Conservation (phyloP, 2,888 invertebrate species). For the Chymomyza fuscimana region DNA sequence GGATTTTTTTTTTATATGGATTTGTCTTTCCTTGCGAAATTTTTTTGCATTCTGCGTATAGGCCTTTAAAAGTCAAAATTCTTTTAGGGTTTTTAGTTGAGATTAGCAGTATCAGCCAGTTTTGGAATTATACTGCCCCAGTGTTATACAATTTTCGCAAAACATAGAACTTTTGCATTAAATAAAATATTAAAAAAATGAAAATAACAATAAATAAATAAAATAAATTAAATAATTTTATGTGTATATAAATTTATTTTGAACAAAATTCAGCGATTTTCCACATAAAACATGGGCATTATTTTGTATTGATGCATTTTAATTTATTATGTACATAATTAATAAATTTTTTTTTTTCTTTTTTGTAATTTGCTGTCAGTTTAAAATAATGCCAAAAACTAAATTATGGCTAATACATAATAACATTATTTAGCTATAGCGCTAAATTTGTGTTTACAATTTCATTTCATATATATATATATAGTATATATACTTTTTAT, state of each 20-base stretch:
- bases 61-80: no score
- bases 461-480: conserved; percentile 63
- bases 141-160: no score
- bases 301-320: conserved; percentile 11
- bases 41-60: no score
- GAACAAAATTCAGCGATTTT: conserved; percentile 51
- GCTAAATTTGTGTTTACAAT: conserved; percentile 15
- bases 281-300: not conserved
- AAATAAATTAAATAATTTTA: conserved; percentile 15
- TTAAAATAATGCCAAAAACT: conserved; percentile 31
- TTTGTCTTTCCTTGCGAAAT: no score
- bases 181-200: not conserved
- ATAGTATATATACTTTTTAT: conserved; percentile 27
- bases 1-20: no score
- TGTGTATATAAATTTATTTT: conserved; percentile 55
- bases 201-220: conserved; percentile 10
- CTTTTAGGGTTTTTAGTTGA: no score
- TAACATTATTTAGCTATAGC: conserved; percentile 27
- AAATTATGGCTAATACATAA: conserved; percentile 52
- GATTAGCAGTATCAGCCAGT: no score
- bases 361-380: conserved; percentile 19
- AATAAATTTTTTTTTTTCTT: conserved; percentile 26
- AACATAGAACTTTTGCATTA: no score
- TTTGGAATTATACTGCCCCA: no score
- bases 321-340: conserved; percentile 58